These are phyloP conservation scores for Apistogramma diplotaenia DNA, from an alignment of 2,113 vertebrate species.

Conservation along the genomic window DNA sequence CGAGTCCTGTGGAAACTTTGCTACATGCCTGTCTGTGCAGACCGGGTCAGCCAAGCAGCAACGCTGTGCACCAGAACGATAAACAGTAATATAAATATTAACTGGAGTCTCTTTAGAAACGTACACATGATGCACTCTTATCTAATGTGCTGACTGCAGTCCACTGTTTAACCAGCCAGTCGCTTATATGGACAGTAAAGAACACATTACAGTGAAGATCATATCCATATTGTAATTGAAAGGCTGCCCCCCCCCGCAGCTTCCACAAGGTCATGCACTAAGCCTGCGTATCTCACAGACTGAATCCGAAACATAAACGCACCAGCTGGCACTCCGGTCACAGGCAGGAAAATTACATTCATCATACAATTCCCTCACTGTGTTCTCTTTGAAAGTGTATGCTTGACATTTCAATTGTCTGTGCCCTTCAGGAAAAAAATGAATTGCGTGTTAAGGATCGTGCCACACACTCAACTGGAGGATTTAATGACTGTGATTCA, in stretches of 20 bases:
- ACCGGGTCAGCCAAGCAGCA: too few relatives aligned
- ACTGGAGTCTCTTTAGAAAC: too few relatives aligned
- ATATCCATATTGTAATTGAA: conserved; percentile 44
- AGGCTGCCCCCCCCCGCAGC: conserved; percentile 14
- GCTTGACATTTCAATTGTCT: conserved; percentile 60
- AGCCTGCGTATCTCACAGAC: conserved; percentile 10
- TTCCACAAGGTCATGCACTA: conserved; percentile 59
- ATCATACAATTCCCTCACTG: conserved; percentile 34
- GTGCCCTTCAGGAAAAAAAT: conserved; percentile 41
- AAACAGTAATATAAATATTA: too few relatives aligned
- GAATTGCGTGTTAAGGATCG: conserved; percentile 18
- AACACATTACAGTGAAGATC: background rate
- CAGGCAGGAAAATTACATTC: background rate
- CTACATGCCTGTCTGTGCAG: too few relatives aligned
- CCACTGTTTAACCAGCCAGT: background rate
- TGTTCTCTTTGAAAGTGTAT: conserved; percentile 14
- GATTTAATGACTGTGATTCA: conserved; percentile 45
- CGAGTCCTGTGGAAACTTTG: too few relatives aligned
- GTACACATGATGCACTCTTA: background rate
- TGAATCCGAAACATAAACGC: conserved; percentile 11
- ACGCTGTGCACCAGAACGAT: too few relatives aligned
- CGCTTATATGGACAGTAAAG: background rate
- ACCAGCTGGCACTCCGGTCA: background rate
- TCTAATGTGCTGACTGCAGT: background rate
- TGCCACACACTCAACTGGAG: conserved; percentile 23